A percentile compares a stretch with the other conserved stretches of the same genome.
Conservation (phyloP, 2,113 vertebrate genomes). For the cattle (Bos taurus) region DNA sequence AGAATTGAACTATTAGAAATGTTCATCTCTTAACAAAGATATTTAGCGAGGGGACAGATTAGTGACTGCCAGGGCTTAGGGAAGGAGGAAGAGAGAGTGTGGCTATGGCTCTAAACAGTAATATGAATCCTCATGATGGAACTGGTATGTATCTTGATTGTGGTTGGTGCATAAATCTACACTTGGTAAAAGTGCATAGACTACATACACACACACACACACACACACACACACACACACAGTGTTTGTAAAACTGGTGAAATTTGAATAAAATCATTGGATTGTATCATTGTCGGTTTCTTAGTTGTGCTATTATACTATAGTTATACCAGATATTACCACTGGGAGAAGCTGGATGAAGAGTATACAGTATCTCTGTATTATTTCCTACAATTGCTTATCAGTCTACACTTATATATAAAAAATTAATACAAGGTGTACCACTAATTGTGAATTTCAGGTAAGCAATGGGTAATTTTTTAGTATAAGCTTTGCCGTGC, state of each 20-base stretch:
- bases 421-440: neutral
- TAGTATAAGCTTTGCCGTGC: neutral
- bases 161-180: neutral
- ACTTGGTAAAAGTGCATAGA: neutral
- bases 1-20: neutral
- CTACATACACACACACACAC: neutral
- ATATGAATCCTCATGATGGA: neutral
- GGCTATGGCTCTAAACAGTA: neutral
- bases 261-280: neutral
- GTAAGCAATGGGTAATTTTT: neutral
- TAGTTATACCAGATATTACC: neutral
- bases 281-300: neutral
- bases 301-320: neutral
- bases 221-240: neutral
- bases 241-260: neutral
- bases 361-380: neutral
- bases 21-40: neutral
- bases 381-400: neutral
- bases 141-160: neutral
- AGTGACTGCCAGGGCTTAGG: neutral
- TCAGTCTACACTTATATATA: neutral
- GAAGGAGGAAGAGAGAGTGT: rapidly evolving
- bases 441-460: neutral
- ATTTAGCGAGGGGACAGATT: neutral
- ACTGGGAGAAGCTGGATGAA: neutral